Percentiles rank a stretch among this genome's conserved stretches.
Evolutionary conservation across 1,140 invertebrate genomes (phyloP).

Genomic region (Mizuhopecten yessoensis): DNA sequence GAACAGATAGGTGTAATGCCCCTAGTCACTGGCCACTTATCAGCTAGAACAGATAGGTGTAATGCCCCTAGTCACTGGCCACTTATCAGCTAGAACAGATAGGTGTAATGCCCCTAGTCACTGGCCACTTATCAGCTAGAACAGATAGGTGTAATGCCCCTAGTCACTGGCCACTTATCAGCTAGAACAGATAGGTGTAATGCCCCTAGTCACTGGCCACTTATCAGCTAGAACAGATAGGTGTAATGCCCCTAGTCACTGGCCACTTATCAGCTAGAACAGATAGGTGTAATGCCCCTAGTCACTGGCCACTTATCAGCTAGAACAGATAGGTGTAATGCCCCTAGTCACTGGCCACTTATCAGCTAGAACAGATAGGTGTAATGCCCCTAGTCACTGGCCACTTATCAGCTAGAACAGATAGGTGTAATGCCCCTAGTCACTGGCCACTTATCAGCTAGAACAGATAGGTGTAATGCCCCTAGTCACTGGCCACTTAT

Average conservation of each 20-base stretch:
- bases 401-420: neutral
- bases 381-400: neutral
- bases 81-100: neutral
- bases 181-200: neutral
- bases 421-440: slow-evolving; percentile 3
- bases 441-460: neutral
- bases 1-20: neutral
- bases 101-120: neutral
- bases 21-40: neutral
- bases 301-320: neutral
- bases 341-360: neutral
- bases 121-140: neutral
- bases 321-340: neutral
- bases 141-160: neutral
- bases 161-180: neutral
- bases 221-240: neutral
- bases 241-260: neutral
- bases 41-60: neutral
- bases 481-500: neutral
- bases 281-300: slow-evolving; percentile 3
- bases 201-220: neutral
- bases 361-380: neutral
- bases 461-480: neutral
- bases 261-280: neutral
- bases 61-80: neutral